Conservation (phyloP, 2,113 vertebrate species). For the Astur gentilis region DNA sequence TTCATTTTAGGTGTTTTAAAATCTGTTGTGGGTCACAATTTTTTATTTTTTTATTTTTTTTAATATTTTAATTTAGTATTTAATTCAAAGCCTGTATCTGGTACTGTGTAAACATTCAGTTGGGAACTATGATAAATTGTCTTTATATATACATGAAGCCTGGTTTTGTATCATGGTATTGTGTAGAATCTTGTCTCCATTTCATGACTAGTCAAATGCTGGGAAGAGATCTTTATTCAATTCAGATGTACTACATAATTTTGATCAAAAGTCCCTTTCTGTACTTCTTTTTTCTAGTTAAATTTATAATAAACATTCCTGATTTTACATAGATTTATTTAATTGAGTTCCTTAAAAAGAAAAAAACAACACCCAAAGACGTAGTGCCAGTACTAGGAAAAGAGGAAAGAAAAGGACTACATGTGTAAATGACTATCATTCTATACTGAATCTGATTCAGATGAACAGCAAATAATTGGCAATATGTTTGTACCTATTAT, state of each 20-base stretch:
- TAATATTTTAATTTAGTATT: slow-evolving; percentile 4
- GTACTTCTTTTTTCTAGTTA: not conserved
- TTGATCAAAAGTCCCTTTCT: not conserved
- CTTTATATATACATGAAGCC: not conserved
- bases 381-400: not conserved
- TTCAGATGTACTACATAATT: not conserved
- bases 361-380: not conserved
- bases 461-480: not conserved
- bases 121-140: not conserved
- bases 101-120: not conserved
- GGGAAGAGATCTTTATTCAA: not conserved
- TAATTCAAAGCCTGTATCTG: not conserved
- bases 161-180: not conserved
- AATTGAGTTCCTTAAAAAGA: not conserved
- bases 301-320: not conserved
- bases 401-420: not conserved
- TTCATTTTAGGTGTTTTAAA: slow-evolving; percentile 40
- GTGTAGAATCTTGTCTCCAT: not conserved
- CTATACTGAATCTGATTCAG: not conserved
- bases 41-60: not conserved
- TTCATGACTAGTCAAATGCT: not conserved
- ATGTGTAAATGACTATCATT: not conserved
- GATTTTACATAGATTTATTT: not conserved
- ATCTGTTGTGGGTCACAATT: not conserved
- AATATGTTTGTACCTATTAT: not conserved